Evolutionary conservation across 1,140 invertebrate species (phyloP).

Genomic region (Trichonephila clavata): DNA sequence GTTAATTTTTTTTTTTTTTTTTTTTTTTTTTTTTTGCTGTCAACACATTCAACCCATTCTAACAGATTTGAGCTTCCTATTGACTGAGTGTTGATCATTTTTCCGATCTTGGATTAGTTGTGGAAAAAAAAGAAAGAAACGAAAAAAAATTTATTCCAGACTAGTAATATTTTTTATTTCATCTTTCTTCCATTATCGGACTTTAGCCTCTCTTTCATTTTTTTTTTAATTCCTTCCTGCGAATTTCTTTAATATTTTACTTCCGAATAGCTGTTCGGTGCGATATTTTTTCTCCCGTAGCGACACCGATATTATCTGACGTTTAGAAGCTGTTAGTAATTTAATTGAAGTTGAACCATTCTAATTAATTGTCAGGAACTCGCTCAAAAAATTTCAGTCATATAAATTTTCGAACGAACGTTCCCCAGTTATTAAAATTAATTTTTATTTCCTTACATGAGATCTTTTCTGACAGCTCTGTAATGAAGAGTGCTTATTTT

Average conservation of each 20-base stretch:
- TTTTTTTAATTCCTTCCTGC: not conserved
- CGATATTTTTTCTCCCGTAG: not conserved
- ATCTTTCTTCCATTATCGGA: constrained; percentile 58
- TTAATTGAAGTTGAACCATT: constrained; percentile 63
- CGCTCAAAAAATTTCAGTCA: not conserved
- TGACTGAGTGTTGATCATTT: constrained; percentile 69
- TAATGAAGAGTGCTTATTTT: constrained; percentile 5
- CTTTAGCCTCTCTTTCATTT: constrained; percentile 19
- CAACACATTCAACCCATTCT: constrained; percentile 21
- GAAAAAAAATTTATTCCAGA: constrained; percentile 21
- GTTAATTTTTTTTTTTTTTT: too few species aligned
- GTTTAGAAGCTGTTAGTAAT: constrained; percentile 50
- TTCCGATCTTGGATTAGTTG: constrained; percentile 66
- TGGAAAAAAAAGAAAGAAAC: not conserved
- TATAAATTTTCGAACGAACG: constrained; percentile 32
- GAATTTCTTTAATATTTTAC: constrained; percentile 40
- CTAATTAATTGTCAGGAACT: constrained; percentile 36
- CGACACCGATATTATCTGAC: constrained; percentile 50
- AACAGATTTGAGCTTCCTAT: constrained; percentile 47
- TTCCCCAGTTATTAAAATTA: constrained; percentile 25
- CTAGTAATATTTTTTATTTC: not conserved
- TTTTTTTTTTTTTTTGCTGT: constrained; percentile 4
- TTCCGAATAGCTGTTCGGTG: constrained; percentile 6
- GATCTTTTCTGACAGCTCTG: not conserved
- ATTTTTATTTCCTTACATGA: not conserved